Evolutionary conservation across 2,113 vertebrate species (phyloP), one percentile per base, ranked within the genome.

Genomic region (Phrynocephalus versicolor): DNA sequence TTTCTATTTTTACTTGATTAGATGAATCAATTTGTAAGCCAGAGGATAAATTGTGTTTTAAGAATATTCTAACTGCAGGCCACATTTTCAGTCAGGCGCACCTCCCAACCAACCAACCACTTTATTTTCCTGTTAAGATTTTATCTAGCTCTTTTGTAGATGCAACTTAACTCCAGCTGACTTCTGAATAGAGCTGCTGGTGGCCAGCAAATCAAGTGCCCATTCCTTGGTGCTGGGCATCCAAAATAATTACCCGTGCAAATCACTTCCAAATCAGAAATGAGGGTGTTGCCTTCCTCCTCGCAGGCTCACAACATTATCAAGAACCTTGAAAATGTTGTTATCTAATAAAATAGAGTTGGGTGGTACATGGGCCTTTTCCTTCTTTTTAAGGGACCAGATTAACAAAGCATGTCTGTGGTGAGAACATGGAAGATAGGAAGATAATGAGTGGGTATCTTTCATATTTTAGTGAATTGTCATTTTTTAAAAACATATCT

Each of bases 281-380:
- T 78, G 71, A 83, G 85, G 90, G 62, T 3, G 6, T 71, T 87
- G 78, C 45, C 74, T 57, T 91, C 39, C 73, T 33, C 25, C 73
- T 33, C 25, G 45, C 35, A 30, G 1, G 35, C 41, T 88, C 83
- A 30, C 75, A 83, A 8, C 60, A 18, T 89, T 83, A 65, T 88
- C 82, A 81, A 85, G 14, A 69, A 76, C 73, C 87, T 82, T 91
- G 84, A 86, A 64, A 92, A 88, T 1, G 0, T 89, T 87, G 87
- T 85, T 83, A 81, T 77, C 87, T 90, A 79, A 82, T 88, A 78
- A 88, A 87, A 78, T 2, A 65, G 12, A 51, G 6, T 65, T 33
- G 77, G 76, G 80, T 79, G 37, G 55, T 37, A 81, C 8, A 8
- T 1, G 2, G 67, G 39, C 57, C 23, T 79, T 37, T 84, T 79